phyloP scores from a whole-genome alignment of 2,113 vertebrate species.

The Dinomys branickii region DNA sequence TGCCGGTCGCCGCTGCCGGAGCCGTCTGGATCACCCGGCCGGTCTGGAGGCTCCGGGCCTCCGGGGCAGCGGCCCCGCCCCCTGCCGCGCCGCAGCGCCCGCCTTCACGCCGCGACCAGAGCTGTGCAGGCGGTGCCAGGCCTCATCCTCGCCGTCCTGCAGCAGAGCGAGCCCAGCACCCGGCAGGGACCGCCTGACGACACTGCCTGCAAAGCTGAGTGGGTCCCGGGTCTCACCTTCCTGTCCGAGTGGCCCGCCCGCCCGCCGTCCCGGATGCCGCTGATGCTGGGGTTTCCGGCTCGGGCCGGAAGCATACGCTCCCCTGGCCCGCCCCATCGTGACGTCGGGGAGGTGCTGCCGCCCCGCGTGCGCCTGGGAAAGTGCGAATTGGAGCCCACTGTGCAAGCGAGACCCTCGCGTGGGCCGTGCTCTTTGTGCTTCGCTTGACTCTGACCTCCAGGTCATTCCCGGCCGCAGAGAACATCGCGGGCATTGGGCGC shows the following conservation, averaged over 20 bases:
- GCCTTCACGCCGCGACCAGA: not conserved
- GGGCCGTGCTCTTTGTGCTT: rapidly evolving
- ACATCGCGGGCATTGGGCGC: not conserved
- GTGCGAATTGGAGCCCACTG: rapidly evolving
- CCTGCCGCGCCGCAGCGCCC: slow-evolving; percentile 44
- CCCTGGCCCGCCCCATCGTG: not conserved
- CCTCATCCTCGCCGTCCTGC: not conserved
- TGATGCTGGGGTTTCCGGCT: slow-evolving; percentile 68
- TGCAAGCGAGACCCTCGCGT: rapidly evolving
- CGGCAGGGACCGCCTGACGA: not conserved
- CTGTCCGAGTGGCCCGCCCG: slow-evolving; percentile 73
- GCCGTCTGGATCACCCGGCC: not conserved
- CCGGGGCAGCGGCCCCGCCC: slow-evolving; percentile 63
- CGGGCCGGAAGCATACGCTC: slow-evolving; percentile 56
- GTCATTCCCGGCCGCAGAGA: not conserved
- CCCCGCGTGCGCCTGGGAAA: rapidly evolving
- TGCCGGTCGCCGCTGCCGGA: not conserved
- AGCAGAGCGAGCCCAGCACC: not conserved
- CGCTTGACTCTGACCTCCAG: not conserved
- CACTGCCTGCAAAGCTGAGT: not conserved
- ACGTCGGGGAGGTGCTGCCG: not conserved
- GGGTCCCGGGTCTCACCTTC: slow-evolving; percentile 77
- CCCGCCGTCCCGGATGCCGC: slow-evolving; percentile 74
- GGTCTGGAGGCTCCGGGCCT: not conserved
- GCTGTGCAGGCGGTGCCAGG: not conserved